Conservation (phyloP, 2,113 vertebrate species). For the Cynopterus brachyotis region DNA sequence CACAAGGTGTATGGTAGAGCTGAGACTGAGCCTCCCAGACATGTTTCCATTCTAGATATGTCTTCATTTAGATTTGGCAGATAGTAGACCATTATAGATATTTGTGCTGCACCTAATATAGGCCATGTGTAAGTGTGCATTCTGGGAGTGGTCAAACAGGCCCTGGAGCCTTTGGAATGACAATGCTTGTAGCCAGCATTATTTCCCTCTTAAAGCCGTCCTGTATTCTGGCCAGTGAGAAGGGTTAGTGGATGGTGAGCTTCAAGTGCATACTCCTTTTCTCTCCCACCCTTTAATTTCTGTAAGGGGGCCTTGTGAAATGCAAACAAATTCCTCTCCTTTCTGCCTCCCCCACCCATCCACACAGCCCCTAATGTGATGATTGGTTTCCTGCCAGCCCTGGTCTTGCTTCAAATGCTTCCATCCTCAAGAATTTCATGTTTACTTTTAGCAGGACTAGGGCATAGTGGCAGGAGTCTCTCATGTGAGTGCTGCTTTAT, state of each 20-base stretch:
- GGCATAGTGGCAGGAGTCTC: not conserved
- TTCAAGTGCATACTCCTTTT: not conserved
- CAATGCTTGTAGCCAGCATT: not conserved
- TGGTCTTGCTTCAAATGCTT: not conserved
- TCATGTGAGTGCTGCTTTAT: not conserved
- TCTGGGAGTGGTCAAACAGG: not conserved
- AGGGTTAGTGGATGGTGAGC: not conserved
- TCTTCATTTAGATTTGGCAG: too few relatives aligned
- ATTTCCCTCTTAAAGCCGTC: not conserved
- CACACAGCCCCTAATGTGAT: not conserved
- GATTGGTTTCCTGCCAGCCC: not conserved
- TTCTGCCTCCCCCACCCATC: not conserved
- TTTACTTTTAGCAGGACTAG: not conserved
- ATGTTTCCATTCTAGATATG: not conserved
- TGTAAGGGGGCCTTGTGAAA: not conserved
- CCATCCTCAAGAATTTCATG: not conserved
- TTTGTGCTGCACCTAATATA: not conserved
- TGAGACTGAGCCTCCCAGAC: not conserved
- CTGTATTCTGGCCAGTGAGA: not conserved
- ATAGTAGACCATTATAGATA: not conserved
- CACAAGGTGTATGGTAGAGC: not conserved
- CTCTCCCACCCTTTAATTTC: not conserved
- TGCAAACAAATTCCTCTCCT: not conserved
- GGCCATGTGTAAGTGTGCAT: not conserved
- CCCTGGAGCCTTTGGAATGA: not conserved